These are phyloP conservation scores for Diaperis boleti DNA, from an alignment of 2,888 invertebrate species.

Conservation along the genomic window DNA sequence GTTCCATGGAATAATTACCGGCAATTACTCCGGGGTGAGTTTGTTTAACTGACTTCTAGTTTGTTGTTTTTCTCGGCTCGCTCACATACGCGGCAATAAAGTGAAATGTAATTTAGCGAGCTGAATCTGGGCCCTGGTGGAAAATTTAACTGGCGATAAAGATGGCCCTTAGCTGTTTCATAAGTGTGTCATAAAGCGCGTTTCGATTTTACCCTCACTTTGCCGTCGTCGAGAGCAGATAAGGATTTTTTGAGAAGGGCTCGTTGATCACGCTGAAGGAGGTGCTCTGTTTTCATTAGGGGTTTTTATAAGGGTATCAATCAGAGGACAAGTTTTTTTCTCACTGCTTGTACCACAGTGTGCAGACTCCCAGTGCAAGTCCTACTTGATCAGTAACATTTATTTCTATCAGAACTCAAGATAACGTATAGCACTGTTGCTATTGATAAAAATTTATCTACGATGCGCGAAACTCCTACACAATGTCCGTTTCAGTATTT, in stretches of 20 bases:
- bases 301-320: conserved; percentile 12
- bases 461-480: neutral
- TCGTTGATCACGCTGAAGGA: conserved; percentile 10
- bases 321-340: too few relatives aligned
- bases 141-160: conserved; percentile 28
- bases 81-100: too few relatives aligned
- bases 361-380: too few relatives aligned
- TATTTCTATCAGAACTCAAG: neutral
- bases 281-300: conserved; percentile 14
- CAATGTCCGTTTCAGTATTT: neutral
- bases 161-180: conserved; percentile 11
- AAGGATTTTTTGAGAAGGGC: conserved; percentile 9
- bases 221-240: conserved; percentile 9
- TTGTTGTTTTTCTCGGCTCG: neutral
- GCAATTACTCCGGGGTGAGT: neutral
- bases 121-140: conserved; percentile 5
- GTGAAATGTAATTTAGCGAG: conserved; percentile 10
- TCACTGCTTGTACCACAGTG: too few relatives aligned
- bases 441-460: neutral
- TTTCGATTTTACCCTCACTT: conserved; percentile 12
- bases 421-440: neutral
- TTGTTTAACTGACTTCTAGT: neutral
- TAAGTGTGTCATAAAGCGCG: conserved; percentile 26
- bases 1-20: conserved; percentile 7
- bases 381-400: too few relatives aligned